Base-by-base conservation (phyloP, 2,113 vertebrate species). In the Scomber colias region DNA sequence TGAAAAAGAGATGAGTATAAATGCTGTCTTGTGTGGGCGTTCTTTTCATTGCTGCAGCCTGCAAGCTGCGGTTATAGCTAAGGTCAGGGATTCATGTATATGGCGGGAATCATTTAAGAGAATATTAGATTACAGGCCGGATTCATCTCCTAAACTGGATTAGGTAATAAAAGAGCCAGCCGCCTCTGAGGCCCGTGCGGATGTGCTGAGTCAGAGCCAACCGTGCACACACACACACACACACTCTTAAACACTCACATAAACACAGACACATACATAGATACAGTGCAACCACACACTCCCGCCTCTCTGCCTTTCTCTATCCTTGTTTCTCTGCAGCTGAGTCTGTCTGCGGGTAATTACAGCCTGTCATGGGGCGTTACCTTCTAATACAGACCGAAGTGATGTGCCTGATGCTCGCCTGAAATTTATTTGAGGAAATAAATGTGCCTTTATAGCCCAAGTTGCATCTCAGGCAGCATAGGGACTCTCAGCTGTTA, bases 61-160 rank as follows among this genome's bases (percentile, higher is more conserved):
- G 54, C 64, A n/a, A 73, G 77, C 81, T 67, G 31, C 19, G 46
- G 75, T 82, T 72, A 60, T 61, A 70, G 84, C 81, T 85, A 74
- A 90, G 81, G 90, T 91, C 87, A 87, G 80, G 75, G 81, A 86
- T 84, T 92, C 75, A 44, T 92, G 90, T 93, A 81, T 87, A 75
- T 62, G 71, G 78, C 79, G 56, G 82, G 77, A 88, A 90, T 90
- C 81, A 89, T 93, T 92, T 88, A 84, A 87, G 83, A 79, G 86
- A 86, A 88, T 86, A 94, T 94, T 92, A 91, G 89, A 93, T 95
- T 94, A 94, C 16, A 15, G 86, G 66, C 56, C 63, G 71, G 86
- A 90, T 92, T 93, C 88, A 92, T 93, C 84, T 90, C 83, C 92
- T 87, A 93, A 95, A 94, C 92, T 92, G 90, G 92, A 94, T 94